Conservation (phyloP, 1,140 invertebrate species). For the Eciton burchellii region DNA sequence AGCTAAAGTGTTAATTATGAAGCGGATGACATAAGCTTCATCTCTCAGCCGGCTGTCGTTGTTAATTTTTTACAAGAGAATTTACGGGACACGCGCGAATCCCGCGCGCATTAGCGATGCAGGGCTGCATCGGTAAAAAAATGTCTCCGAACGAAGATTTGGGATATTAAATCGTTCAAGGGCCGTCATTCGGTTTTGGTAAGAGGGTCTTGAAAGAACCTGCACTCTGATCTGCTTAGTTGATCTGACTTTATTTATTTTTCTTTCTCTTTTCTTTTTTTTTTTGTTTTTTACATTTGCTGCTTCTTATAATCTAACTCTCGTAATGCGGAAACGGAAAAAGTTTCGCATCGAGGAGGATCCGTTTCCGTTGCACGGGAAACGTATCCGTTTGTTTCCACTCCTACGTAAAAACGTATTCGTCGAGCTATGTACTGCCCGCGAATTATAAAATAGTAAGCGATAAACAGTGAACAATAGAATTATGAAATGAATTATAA, state of each 20-base stretch:
- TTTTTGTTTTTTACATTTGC: slow-evolving; percentile 61
- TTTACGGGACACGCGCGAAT: background rate
- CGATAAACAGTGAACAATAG: no score
- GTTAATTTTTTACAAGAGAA: slow-evolving; percentile 17
- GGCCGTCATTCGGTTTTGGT: slow-evolving; percentile 27
- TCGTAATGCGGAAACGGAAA: slow-evolving; percentile 37
- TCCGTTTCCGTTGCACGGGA: no score
- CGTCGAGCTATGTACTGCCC: slow-evolving; percentile 47
- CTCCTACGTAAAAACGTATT: slow-evolving; percentile 50
- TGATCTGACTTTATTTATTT: slow-evolving; percentile 56
- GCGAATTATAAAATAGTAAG: slow-evolving; percentile 38
- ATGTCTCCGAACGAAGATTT: background rate
- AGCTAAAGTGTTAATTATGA: slow-evolving; percentile 44
- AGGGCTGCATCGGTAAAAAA: slow-evolving; percentile 8
- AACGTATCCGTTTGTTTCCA: slow-evolving; percentile 31
- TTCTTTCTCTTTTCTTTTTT: slow-evolving; percentile 54
- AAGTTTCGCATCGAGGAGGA: slow-evolving; percentile 40
- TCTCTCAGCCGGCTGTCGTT: background rate
- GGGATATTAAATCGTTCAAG: slow-evolving; percentile 26
- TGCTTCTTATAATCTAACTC: slow-evolving; percentile 56
- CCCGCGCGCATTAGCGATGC: background rate
- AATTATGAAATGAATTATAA: background rate
- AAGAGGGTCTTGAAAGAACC: slow-evolving; percentile 32
- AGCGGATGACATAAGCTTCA: background rate
- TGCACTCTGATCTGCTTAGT: slow-evolving; percentile 50